Evolutionary conservation across 2,113 vertebrate species (phyloP).

Genomic region (Dipodomys stephensi): DNA sequence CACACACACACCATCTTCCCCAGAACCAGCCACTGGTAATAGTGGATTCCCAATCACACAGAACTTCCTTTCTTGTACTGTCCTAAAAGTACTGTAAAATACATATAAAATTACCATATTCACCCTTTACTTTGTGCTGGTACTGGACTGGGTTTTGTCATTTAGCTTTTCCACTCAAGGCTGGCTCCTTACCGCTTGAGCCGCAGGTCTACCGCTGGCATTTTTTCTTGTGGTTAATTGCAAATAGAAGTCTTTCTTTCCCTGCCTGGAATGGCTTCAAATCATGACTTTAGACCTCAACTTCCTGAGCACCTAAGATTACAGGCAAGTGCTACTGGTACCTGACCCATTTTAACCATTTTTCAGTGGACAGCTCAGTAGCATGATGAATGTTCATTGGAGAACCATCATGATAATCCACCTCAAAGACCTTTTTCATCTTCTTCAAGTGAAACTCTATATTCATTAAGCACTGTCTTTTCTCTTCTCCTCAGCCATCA

Average conservation of each 20-base stretch:
- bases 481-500: fast-evolving
- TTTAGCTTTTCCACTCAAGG: too few relatives aligned
- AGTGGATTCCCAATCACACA: background rate
- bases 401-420: background rate
- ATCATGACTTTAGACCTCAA: too few relatives aligned
- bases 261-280: too few relatives aligned
- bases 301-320: too few relatives aligned
- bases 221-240: too few relatives aligned
- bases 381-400: background rate
- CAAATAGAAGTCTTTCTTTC: too few relatives aligned
- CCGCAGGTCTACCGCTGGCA: too few relatives aligned
- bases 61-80: background rate
- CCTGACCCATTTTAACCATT: background rate
- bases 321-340: too few relatives aligned
- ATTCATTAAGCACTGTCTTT: background rate
- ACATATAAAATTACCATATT: background rate
- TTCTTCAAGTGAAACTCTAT: background rate
- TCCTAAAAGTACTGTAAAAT: background rate
- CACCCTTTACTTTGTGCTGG: too few relatives aligned
- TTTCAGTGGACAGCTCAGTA: background rate
- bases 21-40: fast-evolving
- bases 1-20: background rate
- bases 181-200: too few relatives aligned
- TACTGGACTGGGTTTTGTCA: too few relatives aligned
- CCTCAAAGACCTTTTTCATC: background rate